Evolutionary conservation across 2,888 invertebrate species (phyloP).

Genomic region (Hesperia comma): DNA sequence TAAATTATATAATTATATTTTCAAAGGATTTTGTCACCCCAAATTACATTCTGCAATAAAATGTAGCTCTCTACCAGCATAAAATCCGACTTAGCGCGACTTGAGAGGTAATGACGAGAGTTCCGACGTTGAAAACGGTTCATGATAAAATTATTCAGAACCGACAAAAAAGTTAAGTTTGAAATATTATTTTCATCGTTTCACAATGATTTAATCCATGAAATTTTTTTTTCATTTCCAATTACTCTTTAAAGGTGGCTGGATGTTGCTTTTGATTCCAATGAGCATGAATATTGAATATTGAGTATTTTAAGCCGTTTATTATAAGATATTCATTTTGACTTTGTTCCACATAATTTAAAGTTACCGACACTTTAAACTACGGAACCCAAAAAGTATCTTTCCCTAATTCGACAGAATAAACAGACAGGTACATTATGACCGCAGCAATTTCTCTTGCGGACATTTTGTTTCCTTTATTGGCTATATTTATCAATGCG

Average conservation of each 20-base stretch:
- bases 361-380: no score
- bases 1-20: slow-evolving; percentile 5
- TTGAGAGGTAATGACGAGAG: background rate
- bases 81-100: background rate
- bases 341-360: no score
- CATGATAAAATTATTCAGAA: background rate
- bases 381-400: slow-evolving; percentile 15
- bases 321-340: no score
- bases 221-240: no score
- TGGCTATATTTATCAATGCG: slow-evolving; percentile 74
- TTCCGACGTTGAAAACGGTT: background rate
- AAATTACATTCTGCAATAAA: background rate
- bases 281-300: no score
- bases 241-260: no score
- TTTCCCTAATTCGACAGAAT: slow-evolving; percentile 31
- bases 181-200: no score
- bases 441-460: slow-evolving; percentile 69
- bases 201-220: no score
- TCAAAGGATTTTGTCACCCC: slow-evolving; percentile 2
- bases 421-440: slow-evolving; percentile 55
- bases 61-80: background rate
- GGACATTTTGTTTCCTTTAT: slow-evolving; percentile 77
- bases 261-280: no score
- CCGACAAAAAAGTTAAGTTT: no score
- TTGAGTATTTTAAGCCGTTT: no score